Conservation (phyloP, 2,113 vertebrate genomes). For the Ascaphus truei region DNA sequence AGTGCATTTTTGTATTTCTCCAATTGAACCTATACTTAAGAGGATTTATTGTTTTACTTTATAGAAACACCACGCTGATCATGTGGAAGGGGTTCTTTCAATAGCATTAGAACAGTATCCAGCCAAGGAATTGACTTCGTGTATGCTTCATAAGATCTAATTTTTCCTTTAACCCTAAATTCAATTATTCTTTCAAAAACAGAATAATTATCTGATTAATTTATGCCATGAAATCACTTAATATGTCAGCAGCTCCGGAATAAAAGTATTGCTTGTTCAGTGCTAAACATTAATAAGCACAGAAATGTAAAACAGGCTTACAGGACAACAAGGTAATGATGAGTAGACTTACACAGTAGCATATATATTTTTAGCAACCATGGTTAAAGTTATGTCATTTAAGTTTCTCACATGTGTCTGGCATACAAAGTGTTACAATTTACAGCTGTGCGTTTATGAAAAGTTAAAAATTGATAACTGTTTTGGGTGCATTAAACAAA, state of each 20-base stretch:
- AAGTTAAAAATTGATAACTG: too few relatives aligned
- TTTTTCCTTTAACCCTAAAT: slow-evolving; percentile 53
- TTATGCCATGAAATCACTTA: slow-evolving; percentile 41
- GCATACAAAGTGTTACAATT: too few relatives aligned
- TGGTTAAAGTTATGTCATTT: too few relatives aligned
- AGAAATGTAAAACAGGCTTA: slow-evolving; percentile 22
- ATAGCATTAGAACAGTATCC: slow-evolving; percentile 43
- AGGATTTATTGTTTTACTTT: slow-evolving; percentile 38
- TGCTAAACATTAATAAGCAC: slow-evolving; percentile 39
- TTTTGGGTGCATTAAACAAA: too few relatives aligned
- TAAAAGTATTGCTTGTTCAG: slow-evolving; percentile 44
- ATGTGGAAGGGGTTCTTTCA: slow-evolving; percentile 52
- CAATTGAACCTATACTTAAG: not conserved
- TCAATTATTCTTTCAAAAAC: slow-evolving; percentile 51
- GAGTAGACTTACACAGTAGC: slow-evolving; percentile 11
- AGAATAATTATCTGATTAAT: slow-evolving; percentile 51
- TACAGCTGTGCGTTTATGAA: too few relatives aligned
- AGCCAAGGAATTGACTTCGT: slow-evolving; percentile 46
- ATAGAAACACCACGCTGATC: slow-evolving; percentile 49
- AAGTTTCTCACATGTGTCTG: too few relatives aligned
- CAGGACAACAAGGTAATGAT: slow-evolving; percentile 7
- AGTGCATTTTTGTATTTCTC: not conserved
- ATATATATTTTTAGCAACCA: not conserved
- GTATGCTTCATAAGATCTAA: slow-evolving; percentile 46
- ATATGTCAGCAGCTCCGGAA: slow-evolving; percentile 37